These are phyloP conservation scores for Euphydryas editha DNA, from an alignment of 2,888 invertebrate genomes.

Conservation along the genomic window DNA sequence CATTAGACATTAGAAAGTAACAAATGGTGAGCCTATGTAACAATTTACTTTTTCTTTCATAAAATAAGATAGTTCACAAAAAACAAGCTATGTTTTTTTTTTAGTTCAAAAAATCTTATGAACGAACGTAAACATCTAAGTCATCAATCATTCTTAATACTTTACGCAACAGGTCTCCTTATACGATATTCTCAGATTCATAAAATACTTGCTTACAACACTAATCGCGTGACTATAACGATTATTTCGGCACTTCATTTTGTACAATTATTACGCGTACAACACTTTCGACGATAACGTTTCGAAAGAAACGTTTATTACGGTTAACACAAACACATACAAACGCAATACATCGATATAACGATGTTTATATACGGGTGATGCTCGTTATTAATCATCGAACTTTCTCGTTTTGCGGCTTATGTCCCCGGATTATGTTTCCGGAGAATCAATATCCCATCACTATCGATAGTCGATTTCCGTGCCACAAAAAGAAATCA, in stretches of 20 bases:
- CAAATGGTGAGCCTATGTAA: too few relatives aligned
- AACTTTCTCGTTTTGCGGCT: background rate
- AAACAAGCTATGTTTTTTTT: too few relatives aligned
- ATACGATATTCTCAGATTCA: conserved; percentile 34
- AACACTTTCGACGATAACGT: conserved; percentile 33
- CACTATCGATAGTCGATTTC: conserved; percentile 42
- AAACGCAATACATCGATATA: background rate
- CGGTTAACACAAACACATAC: conserved; percentile 10
- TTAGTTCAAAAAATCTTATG: too few relatives aligned
- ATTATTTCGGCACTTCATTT: conserved; percentile 48
- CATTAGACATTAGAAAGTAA: too few relatives aligned
- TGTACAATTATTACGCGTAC: conserved; percentile 39
- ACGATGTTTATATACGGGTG: background rate
- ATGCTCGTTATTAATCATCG: conserved; percentile 3
- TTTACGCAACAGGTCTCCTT: conserved; percentile 44
- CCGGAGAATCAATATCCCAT: conserved; percentile 30
- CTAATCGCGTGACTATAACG: conserved; percentile 45
- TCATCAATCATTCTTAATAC: conserved; percentile 36
- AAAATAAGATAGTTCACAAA: too few relatives aligned
- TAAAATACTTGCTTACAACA: conserved; percentile 36
- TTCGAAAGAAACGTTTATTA: conserved; percentile 27
- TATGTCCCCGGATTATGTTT: conserved; percentile 11
- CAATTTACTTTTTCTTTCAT: too few relatives aligned
- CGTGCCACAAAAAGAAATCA: conserved; percentile 46
- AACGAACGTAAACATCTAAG: conserved; percentile 20